These are phyloP conservation scores for Salvator merianae DNA, from an alignment of 2,113 vertebrate species.

Conservation along the genomic window DNA sequence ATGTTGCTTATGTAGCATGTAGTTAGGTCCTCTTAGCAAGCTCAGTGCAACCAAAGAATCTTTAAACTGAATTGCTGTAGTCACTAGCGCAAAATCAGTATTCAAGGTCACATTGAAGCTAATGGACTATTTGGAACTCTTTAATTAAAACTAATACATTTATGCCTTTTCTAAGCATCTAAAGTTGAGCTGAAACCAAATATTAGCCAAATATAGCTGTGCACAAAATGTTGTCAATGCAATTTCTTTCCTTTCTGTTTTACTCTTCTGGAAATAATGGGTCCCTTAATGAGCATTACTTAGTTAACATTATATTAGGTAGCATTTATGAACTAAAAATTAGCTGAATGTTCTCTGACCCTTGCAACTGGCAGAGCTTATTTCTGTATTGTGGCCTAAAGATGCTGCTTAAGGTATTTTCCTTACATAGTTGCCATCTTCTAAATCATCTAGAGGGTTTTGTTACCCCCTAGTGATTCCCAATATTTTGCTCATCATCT, in stretches of 20 bases:
- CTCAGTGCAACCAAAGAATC: not conserved
- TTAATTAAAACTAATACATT: not conserved
- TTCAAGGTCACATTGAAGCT: not conserved
- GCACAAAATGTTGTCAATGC: not conserved
- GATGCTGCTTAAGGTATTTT: not conserved
- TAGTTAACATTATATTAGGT: not conserved
- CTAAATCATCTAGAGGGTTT: not conserved
- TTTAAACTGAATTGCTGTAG: not conserved
- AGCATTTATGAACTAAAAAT: not conserved
- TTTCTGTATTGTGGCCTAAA: not conserved
- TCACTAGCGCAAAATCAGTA: not conserved
- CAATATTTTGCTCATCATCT: not conserved
- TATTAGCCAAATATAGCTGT: not conserved
- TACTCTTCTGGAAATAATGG: not conserved
- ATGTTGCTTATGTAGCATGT: not conserved
- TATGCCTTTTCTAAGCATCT: not conserved
- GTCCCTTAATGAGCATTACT: not conserved
- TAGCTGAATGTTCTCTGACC: not conserved
- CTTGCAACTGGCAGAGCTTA: not conserved
- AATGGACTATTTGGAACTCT: not conserved
- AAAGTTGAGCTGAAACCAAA: not conserved
- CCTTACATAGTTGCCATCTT: not conserved
- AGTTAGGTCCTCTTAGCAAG: not conserved
- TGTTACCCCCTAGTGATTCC: not conserved
- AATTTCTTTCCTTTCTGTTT: not conserved